These are phyloP conservation scores for Heliconius erato DNA, from an alignment of 2,888 invertebrate genomes.

Conservation along the genomic window DNA sequence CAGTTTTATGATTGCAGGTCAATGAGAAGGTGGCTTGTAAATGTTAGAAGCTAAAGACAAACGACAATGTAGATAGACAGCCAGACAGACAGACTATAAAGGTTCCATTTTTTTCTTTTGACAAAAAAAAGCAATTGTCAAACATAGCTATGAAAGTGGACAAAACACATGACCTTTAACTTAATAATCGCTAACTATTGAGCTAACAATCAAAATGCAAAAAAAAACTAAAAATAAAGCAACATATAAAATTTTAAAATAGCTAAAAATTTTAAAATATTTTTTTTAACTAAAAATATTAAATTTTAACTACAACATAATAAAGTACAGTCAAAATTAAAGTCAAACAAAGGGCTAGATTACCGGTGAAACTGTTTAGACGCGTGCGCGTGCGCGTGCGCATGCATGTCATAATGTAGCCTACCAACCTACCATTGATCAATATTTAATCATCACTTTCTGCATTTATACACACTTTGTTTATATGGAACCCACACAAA, in stretches of 20 bases:
- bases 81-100: too few species aligned
- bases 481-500: background rate
- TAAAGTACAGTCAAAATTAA: constrained; percentile 43
- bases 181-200: background rate
- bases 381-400: constrained; percentile 44
- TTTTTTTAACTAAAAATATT: too few species aligned
- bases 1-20: background rate
- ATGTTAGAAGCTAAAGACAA: too few species aligned
- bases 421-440: constrained; percentile 19
- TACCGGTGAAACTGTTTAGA: constrained; percentile 60
- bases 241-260: too few species aligned
- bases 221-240: too few species aligned
- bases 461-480: constrained; percentile 40
- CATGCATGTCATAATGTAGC: constrained; percentile 41
- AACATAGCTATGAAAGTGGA: too few species aligned
- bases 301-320: constrained; percentile 23
- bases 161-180: too few species aligned
- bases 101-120: too few species aligned
- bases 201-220: too few species aligned
- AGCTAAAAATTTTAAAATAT: too few species aligned
- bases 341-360: constrained; percentile 60
- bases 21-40: background rate
- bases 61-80: too few species aligned
- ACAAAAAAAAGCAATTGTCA: too few species aligned
- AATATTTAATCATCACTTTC: constrained; percentile 41